Evolutionary conservation across 1,140 invertebrate species (phyloP).

Genomic region (Aphelinus atriplicis): DNA sequence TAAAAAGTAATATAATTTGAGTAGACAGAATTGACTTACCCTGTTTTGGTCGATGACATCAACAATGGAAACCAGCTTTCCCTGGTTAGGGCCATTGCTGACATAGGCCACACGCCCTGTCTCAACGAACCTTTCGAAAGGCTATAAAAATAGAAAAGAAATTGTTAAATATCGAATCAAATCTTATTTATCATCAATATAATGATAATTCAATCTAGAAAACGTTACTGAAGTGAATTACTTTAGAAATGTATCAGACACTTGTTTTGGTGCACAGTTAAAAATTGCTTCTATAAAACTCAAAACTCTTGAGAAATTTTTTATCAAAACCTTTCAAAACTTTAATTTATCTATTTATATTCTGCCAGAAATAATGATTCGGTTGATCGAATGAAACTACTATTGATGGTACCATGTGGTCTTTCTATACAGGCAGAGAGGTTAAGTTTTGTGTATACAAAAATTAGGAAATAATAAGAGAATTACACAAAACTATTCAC

Average conservation of each 20-base stretch:
- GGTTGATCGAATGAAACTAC: background rate
- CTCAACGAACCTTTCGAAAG: slow-evolving; percentile 94
- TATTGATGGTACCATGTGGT: slow-evolving; percentile 20
- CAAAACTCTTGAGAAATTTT: background rate
- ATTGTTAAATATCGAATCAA: slow-evolving; percentile 32
- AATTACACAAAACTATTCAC: background rate
- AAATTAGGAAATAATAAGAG: slow-evolving; percentile 9
- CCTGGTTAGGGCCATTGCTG: slow-evolving; percentile 86
- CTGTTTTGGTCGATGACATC: slow-evolving; percentile 98
- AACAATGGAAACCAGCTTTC: slow-evolving; percentile 92
- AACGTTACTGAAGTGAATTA: background rate
- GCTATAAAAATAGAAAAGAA: slow-evolving; percentile 66
- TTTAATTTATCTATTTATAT: too few species aligned
- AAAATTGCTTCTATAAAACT: background rate
- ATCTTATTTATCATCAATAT: background rate
- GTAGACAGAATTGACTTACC: slow-evolving; percentile 68
- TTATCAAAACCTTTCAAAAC: too few species aligned
- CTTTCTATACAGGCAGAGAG: background rate
- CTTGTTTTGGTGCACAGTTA: background rate
- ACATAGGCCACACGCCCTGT: slow-evolving; percentile 96
- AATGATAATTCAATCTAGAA: background rate
- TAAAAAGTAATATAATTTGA: background rate
- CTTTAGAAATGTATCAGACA: background rate
- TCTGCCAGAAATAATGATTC: too few species aligned
- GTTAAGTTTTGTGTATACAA: slow-evolving; percentile 7